Base-by-base conservation (phyloP, 2,888 invertebrate species). In the Ophion slaviceki region DNA sequence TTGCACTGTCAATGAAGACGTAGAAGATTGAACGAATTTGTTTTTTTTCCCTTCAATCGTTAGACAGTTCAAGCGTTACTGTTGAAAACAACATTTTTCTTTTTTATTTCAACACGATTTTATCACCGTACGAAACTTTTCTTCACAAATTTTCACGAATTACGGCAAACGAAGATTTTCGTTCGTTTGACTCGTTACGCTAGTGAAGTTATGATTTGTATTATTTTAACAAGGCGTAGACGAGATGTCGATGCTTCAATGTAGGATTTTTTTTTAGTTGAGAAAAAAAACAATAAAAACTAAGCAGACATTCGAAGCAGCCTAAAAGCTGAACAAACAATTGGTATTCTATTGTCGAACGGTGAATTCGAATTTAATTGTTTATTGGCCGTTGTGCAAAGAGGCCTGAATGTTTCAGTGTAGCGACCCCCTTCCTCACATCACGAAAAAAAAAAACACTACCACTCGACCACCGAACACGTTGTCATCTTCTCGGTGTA, bases 351-450 rank as follows among this genome's bases (percentile, higher is more conserved):
- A 80, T 88, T 88, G 77, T 88, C 84, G 89, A 86, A 86, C 82
- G 80, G 88, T 89, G 88, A 90, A 89, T 87, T 53, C 87, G 85
- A 89, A 17, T 53, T 89, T 90, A 89, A 90, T 88, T 90, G 90
- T 91, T 87, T 88, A 90, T 87, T 90, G 91, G 91, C 92, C 90
- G 90, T 90, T 92, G 89, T 92, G 91, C 90, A 90, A 91, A 92
- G 87, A 91, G 91, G 92, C 91, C 91, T 92, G 92, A 91, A 92
- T 92, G 92, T 93, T 92, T 92, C 92, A 92, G 91, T 92, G 92
- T 93, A 93, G 92, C 92, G 90, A 91, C 91, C 92, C 92, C 92
- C 92, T 92, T 93, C 92, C 93, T 92, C 92, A 91, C 90, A 91
- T 92, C 92, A 92, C 91, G 91, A 92, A 89, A 86, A 88, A 87